Evolutionary conservation across 2,797 vertebrate species (phyloP).

Genomic region (Amphiprion clarkii): DNA sequence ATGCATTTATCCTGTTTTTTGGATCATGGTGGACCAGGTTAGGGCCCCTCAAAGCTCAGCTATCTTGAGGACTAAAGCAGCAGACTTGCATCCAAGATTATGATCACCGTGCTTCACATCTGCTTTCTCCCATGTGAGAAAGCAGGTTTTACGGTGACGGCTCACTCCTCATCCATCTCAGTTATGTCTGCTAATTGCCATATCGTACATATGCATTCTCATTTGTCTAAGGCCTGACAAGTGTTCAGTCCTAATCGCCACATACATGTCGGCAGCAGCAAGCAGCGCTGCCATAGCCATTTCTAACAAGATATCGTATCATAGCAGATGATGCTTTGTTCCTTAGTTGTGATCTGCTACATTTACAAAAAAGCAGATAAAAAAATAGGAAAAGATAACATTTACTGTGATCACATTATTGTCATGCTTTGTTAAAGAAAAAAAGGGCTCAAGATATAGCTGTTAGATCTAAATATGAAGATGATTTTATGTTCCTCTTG

Average conservation of each 20-base stretch:
- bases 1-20: constrained; percentile 25
- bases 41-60: not conserved
- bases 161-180: constrained; percentile 50
- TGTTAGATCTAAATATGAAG: constrained; percentile 37
- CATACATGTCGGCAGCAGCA: not conserved
- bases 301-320: constrained; percentile 34
- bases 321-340: not conserved
- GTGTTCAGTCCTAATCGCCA: not conserved
- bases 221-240: constrained; percentile 27
- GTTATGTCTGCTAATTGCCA: constrained; percentile 55
- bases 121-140: constrained; percentile 32
- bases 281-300: not conserved
- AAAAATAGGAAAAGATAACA: not conserved
- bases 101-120: constrained; percentile 48
- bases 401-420: constrained; percentile 18
- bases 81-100: constrained; percentile 38
- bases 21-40: constrained; percentile 14
- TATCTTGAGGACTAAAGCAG: constrained; percentile 38
- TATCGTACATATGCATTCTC: constrained; percentile 39
- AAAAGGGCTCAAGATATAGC: constrained; percentile 21
- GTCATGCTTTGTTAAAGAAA: constrained; percentile 5
- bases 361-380: not conserved
- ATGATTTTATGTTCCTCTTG: constrained; percentile 7
- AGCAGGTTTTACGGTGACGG: constrained; percentile 48
- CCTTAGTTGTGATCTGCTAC: constrained; percentile 6